Conservation (phyloP, 2,797 vertebrate genomes). For the Characodon lateralis region DNA sequence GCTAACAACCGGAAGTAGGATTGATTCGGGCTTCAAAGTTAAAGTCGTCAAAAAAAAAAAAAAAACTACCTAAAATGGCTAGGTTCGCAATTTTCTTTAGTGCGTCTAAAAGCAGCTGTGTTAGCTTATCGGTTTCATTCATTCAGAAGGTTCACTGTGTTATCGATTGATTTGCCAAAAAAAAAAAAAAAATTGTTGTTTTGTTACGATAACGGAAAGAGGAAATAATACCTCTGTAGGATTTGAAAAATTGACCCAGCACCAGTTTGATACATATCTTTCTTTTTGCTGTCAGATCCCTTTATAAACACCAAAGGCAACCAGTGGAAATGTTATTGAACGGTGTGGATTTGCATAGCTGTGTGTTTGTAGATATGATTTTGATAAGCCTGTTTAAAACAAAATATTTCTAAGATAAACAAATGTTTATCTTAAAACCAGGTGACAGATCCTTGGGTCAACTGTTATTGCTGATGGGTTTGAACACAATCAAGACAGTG, state of each 20-base stretch:
- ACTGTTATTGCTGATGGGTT: neutral
- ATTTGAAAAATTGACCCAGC: neutral
- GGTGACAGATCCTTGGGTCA: neutral
- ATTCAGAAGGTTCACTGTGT: neutral
- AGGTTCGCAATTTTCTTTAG: neutral
- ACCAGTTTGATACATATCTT: neutral
- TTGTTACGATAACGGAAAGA: neutral
- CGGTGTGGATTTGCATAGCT: neutral
- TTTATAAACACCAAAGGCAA: neutral
- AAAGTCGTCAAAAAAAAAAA: too few species aligned
- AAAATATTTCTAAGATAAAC: neutral
- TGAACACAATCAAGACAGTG: neutral
- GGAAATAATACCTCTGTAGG: neutral
- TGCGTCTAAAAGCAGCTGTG: neutral
- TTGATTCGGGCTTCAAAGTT: conserved; percentile 27
- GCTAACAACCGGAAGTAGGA: conserved; percentile 16
- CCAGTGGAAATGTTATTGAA: neutral
- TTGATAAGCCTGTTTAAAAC: neutral
- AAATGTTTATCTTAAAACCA: neutral
- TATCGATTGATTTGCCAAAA: neutral
- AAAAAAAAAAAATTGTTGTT: neutral
- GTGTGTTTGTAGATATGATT: neutral
- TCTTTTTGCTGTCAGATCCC: neutral
- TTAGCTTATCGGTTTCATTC: too few species aligned
- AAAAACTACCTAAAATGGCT: neutral